These are phyloP conservation scores for Ciona savignyi DNA, from an alignment of 23 tunicate species.

Conservation along the genomic window DNA sequence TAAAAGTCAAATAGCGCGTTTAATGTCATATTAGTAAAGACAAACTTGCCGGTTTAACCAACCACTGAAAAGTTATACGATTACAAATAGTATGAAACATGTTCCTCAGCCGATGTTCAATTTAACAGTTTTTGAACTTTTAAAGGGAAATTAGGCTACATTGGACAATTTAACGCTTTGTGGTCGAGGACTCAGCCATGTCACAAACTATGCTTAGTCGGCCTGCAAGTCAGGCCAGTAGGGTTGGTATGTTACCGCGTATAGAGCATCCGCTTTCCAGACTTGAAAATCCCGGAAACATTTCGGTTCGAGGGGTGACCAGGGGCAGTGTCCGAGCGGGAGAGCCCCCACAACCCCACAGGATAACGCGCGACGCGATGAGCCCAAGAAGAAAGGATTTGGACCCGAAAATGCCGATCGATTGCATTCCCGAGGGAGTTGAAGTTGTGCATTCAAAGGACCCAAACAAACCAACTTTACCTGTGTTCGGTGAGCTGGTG, in stretches of 20 bases:
- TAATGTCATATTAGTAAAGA: too few relatives aligned
- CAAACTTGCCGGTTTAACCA: too few relatives aligned
- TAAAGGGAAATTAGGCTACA: too few relatives aligned
- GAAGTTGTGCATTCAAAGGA: conserved; percentile 53
- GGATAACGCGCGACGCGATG: conserved; percentile 10
- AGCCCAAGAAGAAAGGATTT: conserved; percentile 47
- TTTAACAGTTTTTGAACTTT: too few relatives aligned
- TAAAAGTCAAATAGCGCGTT: too few relatives aligned
- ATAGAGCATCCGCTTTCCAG: conserved; percentile 89
- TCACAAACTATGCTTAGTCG: conserved; percentile 47
- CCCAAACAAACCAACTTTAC: conserved; percentile 62
- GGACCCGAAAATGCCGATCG: conserved; percentile 54
- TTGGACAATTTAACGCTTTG: too few relatives aligned
- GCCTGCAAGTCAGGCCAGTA: conserved; percentile 21
- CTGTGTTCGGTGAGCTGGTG: conserved; percentile 65
- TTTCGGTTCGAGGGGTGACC: conserved; percentile 70
- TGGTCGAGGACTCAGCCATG: too few relatives aligned
- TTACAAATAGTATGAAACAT: too few relatives aligned
- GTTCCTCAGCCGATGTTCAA: too few relatives aligned
- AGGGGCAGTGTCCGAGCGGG: conserved; percentile 42
- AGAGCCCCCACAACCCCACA: background rate
- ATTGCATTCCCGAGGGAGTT: conserved; percentile 73
- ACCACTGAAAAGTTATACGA: too few relatives aligned
- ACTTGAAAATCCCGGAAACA: conserved; percentile 62
- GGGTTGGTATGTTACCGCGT: conserved; percentile 52